Base-by-base conservation (phyloP, 1,140 invertebrate genomes). In the Atta colombica region DNA sequence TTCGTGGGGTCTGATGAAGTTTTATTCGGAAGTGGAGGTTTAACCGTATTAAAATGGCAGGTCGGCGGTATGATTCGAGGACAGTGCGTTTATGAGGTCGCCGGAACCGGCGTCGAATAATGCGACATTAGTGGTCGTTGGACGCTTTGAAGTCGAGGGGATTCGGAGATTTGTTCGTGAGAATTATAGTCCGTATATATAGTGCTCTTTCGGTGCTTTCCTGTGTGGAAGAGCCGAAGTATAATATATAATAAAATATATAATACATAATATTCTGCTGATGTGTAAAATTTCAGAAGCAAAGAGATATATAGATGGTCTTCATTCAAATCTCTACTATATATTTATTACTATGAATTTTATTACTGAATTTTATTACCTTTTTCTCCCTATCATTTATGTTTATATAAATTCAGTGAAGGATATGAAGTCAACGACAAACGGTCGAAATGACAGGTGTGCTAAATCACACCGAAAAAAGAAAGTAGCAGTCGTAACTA, bases 1-100 rank as follows among this genome's bases (percentile, higher is more conserved):
- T 89, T 86, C 71, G 78, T 82, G 28, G 86, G 77, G 77, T 60
- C 78, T 77, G 89, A 82, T 85, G 45, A 82, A 88, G 31, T 92
- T 90, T 93, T 90, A 93, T 93, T 93, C 91, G 91, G 92, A 93
- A 93, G 91, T 93, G 65, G 87, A 93, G 91, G 89, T 92, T 92
- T 94, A 93, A 91, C 85, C 82, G 72, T 74, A 90, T 92, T 93
- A 92, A 93, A 92, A 93, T 87, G 86, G 58, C 88, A 53, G 78
- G 68, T 85, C 72, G 49, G 60, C 58, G 61, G 49, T 28, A 81
- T 85, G 75, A 89, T 87, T 89, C 78, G 89, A 58, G 88, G 81
- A 39, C 69, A 49, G 82, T 71, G 87, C 51, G 88, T 90, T 90
- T 88, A 87, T 87, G 77, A 88, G 89, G 75, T 60, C 89, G 89